Evolutionary conservation across 2,113 vertebrate species (phyloP), one percentile per base, ranked within the genome.

Genomic region (Leptosomus discolor): DNA sequence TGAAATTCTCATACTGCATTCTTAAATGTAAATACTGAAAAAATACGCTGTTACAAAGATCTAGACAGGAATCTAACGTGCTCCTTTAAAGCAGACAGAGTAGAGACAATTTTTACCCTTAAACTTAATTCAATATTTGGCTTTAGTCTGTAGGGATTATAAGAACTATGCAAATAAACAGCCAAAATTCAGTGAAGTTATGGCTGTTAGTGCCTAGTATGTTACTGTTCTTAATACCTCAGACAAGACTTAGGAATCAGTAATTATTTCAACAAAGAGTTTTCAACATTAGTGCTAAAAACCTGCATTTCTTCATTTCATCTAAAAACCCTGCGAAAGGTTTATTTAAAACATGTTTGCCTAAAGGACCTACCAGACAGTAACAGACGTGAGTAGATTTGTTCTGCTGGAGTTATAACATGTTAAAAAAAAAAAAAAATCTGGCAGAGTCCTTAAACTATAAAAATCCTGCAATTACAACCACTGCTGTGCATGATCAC

Each of bases 401-500:
- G 98, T 98, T 98, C 98, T 98, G 98, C 96, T 98, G 96, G 92
- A 98, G 97, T 98, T 98, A 96, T 92, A 98, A 98, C 97, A 98
- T 88, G 96, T 64, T 91, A 30, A 96, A 97, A 90, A 94, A 88
- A 68, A 80, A 77, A 74, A 74, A 90, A 90, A 96, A 96, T 26
- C 97, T 99, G 98, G 98, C 98, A 94, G 85, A 97, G 97, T 85
- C 82, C 95, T 95, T 93, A 98, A 97, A 94, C 98, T 98, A 98
- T 98, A 99, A 99, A 98, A 99, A 98, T 97, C 95, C 97, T 98
- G 97, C 98, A 98, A 98, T 99, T 99, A 98, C 98, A 98, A 98
- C 98, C 98, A 98, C 98, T 98, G 98, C 98, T 98, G 98, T 96
- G 98, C 98, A 98, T 91, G 97, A 99, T 98, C 98, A 98, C 98